phyloP scores from a whole-genome alignment of 1,140 invertebrate species.

The Orius insidiosus region DNA sequence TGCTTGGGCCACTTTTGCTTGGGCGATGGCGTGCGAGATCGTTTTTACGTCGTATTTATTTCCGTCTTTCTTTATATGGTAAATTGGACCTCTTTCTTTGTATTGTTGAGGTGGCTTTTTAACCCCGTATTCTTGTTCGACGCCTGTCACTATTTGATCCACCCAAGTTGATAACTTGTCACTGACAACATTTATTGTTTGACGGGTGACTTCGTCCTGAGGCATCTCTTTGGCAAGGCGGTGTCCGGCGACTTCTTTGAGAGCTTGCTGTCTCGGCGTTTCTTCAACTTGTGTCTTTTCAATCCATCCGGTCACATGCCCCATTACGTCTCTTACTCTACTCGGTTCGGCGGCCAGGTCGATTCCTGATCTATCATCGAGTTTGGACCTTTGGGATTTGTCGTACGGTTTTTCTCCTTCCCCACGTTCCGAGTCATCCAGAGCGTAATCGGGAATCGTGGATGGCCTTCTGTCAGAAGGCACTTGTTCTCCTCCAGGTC shows the following conservation, averaged over 20 bases:
- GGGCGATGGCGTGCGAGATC: not conserved
- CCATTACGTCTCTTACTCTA: not conserved
- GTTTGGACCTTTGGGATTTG: no score
- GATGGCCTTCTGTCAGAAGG: no score
- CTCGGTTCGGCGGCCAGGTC: no score
- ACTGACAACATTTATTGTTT: slow-evolving; percentile 1
- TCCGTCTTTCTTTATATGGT: not conserved
- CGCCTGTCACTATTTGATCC: not conserved
- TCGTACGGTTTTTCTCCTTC: no score
- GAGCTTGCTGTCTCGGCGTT: slow-evolving; percentile 1
- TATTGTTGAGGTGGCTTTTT: not conserved
- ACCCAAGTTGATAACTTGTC: not conserved
- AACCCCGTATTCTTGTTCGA: not conserved
- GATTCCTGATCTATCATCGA: no score
- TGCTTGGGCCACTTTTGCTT: not conserved
- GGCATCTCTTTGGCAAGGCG: not conserved
- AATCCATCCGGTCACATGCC: not conserved
- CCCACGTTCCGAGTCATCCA: no score
- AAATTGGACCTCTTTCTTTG: not conserved
- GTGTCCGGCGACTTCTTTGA: slow-evolving; percentile 2
- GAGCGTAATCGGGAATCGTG: no score
- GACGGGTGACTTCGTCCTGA: not conserved
- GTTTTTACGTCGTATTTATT: not conserved
- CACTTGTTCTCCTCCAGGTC: no score
- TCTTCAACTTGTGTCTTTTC: not conserved